phyloP scores from a whole-genome alignment of 2,888 invertebrate species.

The Diloba caeruleocephala region DNA sequence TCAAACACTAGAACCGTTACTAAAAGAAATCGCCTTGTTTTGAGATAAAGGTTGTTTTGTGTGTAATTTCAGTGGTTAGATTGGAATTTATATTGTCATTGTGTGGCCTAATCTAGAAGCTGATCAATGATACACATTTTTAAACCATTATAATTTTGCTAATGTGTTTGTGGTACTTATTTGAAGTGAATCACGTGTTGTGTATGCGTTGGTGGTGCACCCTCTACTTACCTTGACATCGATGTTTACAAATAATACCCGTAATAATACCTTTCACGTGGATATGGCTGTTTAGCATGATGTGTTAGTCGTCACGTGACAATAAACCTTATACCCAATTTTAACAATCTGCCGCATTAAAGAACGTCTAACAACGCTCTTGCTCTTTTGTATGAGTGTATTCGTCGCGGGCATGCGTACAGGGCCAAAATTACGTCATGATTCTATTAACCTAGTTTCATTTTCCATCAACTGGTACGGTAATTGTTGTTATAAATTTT shows the following conservation, averaged over 20 bases:
- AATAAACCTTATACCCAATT: slow-evolving; percentile 16
- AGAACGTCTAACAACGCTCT: slow-evolving; percentile 42
- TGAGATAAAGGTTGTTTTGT: slow-evolving; percentile 67
- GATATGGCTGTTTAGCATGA: slow-evolving; percentile 25
- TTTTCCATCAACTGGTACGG: slow-evolving; percentile 59
- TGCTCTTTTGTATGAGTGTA: slow-evolving; percentile 46
- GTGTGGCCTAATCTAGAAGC: slow-evolving; percentile 39
- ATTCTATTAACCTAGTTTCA: slow-evolving; percentile 73
- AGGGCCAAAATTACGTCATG: slow-evolving; percentile 73
- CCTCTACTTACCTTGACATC: slow-evolving; percentile 17
- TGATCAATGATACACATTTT: slow-evolving; percentile 27
- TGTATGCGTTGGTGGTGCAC: slow-evolving; percentile 25
- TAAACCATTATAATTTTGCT: slow-evolving; percentile 19
- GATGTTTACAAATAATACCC: slow-evolving; percentile 28
- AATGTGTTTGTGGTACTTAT: slow-evolving; percentile 20
- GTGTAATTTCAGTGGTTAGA: slow-evolving; percentile 62
- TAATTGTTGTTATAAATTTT: slow-evolving; percentile 52
- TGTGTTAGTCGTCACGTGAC: slow-evolving; percentile 14
- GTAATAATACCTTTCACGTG: slow-evolving; percentile 38
- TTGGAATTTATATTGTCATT: slow-evolving; percentile 51
- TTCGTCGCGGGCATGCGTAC: slow-evolving; percentile 62
- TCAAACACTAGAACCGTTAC: slow-evolving; percentile 82
- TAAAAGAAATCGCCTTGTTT: slow-evolving; percentile 77
- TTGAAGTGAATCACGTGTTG: slow-evolving; percentile 36
- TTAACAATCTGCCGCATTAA: slow-evolving; percentile 12